Base-by-base conservation (phyloP, 1,140 invertebrate species). In the Pomacea maculata region DNA sequence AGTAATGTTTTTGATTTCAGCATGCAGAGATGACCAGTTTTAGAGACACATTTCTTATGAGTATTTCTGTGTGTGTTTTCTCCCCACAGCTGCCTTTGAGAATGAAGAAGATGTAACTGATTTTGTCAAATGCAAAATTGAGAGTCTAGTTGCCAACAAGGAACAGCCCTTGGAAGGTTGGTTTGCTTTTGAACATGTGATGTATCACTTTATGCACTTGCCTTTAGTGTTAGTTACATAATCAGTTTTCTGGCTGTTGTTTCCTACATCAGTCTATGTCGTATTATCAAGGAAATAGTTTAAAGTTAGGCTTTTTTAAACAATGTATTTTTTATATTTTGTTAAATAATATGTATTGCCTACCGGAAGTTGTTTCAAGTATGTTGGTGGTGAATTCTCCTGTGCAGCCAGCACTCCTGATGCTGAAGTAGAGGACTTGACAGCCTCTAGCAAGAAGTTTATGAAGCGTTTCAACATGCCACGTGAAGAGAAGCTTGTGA, bases 121-220 rank as follows among this genome's bases (percentile, higher is more conserved):
- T 84, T 99, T 98, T 94, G 97, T 99, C 15, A 95, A 94, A 84
- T 98, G 97, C 89, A 99, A 99, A 94, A 97, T 99, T 81, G 95
- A 98, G 90, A 98, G 96, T 72, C 92, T 98, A 78, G 94, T 97
- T 84, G 96, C 96, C 25, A 91, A 92, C 76, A 87, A 87, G 78
- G 86, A 86, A 6, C 81, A 82, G 17, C 57, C 57, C 15, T 83
- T 83, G 83, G 87, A 90, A 81, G 89, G 89, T 90, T 73, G 71
- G 78, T 75, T 57, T 64, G n/a, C n/a, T 65, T 76, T 68, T 73
- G 11, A 63, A 14, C 29, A 34, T 61, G 55, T 9, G 55, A 57
- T 57, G 15, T 61, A 61, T 61, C 11, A 61, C 57, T 45, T 61
- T 61, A 17, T 6, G 8, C 8, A 61, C 15, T 61, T 17, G 5